A percentile compares a stretch with the other conserved stretches of the same genome.
These are phyloP conservation scores for Macroglossus sobrinus DNA, from an alignment of 2,113 vertebrate species.

Conservation along the genomic window DNA sequence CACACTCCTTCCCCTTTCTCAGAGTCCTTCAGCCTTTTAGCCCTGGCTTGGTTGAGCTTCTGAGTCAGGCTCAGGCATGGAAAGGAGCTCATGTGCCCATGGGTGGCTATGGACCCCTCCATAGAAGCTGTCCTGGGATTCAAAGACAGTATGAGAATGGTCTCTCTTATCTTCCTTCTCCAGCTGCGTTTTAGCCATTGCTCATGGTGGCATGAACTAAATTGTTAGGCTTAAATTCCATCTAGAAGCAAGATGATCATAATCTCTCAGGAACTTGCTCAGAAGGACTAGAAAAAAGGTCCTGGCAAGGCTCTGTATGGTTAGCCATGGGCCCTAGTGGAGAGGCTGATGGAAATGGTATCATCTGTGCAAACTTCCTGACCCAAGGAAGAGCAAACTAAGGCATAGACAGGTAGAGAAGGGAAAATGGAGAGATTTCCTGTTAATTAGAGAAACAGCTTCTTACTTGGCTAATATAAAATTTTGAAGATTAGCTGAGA, in stretches of 20 bases:
- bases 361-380: background rate
- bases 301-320: background rate
- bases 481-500: background rate
- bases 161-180: background rate
- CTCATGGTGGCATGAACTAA: background rate
- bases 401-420: background rate
- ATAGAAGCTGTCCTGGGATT: background rate
- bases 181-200: background rate
- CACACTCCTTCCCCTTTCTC: background rate
- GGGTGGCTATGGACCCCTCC: no score
- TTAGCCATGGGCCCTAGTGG: background rate
- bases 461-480: background rate
- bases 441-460: background rate
- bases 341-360: background rate
- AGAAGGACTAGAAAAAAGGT: background rate
- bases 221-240: background rate
- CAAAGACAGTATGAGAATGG: background rate
- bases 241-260: background rate
- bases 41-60: background rate
- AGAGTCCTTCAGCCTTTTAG: background rate
- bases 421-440: background rate
- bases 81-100: background rate
- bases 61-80: background rate
- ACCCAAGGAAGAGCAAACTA: background rate
- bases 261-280: background rate